A percentile compares a stretch with the other conserved stretches of the same genome.
Conservation (phyloP, 2,888 invertebrate species). For the Xanthorhoe designata region DNA sequence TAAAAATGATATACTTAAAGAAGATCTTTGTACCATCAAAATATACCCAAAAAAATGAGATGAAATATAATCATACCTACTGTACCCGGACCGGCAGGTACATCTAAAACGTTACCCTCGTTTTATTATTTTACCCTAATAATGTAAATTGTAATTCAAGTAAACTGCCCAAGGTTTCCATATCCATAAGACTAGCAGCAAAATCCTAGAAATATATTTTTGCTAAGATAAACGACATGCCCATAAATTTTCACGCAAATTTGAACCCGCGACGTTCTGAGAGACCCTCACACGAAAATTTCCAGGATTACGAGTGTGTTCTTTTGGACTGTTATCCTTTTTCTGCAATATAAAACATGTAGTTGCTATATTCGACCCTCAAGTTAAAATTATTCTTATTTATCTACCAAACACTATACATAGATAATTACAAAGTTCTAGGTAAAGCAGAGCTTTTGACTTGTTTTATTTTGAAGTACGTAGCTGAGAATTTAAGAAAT, state of each 20-base stretch:
- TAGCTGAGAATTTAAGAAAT: background rate
- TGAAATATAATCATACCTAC: conserved; percentile 26
- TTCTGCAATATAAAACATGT: conserved; percentile 24
- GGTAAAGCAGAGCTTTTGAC: background rate
- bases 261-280: conserved; percentile 56
- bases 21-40: background rate
- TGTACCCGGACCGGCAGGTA: conserved; percentile 13
- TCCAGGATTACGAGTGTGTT: conserved; percentile 54
- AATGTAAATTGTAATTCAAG: conserved; percentile 51
- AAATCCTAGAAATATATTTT: conserved; percentile 55
- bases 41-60: conserved; percentile 20
- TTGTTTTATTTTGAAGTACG: background rate
- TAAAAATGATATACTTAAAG: conserved; percentile 20
- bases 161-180: conserved; percentile 40
- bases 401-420: background rate
- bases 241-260: conserved; percentile 73
- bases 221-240: conserved; percentile 62
- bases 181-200: conserved; percentile 50
- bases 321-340: conserved; percentile 34
- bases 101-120: conserved; percentile 28
- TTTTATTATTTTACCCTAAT: conserved; percentile 37
- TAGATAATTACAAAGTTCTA: background rate
- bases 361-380: conserved; percentile 16
- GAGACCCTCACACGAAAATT: conserved; percentile 54
- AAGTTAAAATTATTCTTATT: background rate